A percentile compares a stretch with the other conserved stretches of the same genome.
Conservation (phyloP, 2,797 vertebrate genomes). For the Gymnoscopelus braueri region DNA sequence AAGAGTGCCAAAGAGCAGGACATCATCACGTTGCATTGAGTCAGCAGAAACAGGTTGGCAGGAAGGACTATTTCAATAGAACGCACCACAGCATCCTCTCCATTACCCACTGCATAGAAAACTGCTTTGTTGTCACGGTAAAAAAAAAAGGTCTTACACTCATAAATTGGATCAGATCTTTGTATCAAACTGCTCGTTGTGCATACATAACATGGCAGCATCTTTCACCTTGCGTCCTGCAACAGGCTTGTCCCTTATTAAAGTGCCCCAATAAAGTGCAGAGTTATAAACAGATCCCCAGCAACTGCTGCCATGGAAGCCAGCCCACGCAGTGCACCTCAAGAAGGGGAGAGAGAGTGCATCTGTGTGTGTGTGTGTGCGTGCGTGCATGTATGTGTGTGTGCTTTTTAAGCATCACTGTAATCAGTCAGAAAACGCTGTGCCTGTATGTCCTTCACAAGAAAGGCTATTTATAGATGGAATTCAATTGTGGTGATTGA, state of each 20-base stretch:
- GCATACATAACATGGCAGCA: conserved; percentile 29
- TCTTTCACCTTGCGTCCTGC: conserved; percentile 35
- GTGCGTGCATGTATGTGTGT: conserved; percentile 2
- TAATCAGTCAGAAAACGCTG: conserved; percentile 59
- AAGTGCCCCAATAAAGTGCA: conserved; percentile 35
- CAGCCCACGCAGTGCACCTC: conserved; percentile 11
- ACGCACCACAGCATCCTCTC: conserved; percentile 2
- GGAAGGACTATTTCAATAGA: conserved; percentile 1
- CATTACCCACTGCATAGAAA: conserved; percentile 3
- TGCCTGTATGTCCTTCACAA: conserved; percentile 58
- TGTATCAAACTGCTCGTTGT: conserved; percentile 33
- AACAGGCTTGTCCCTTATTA: conserved; percentile 29
- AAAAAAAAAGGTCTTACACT: too few relatives aligned
- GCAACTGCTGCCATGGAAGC: conserved; percentile 53
- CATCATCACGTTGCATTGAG: conserved; percentile 10
- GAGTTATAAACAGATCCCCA: conserved; percentile 21
- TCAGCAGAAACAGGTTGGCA: conserved; percentile 6
- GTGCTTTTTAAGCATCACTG: conserved; percentile 36
- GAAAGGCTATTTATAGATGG: conserved; percentile 76
- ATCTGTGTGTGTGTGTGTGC: conserved; percentile 3
- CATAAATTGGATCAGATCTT: too few relatives aligned
- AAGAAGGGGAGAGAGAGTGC: background rate
- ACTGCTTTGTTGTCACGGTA: background rate
- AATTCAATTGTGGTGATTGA: conserved; percentile 67
- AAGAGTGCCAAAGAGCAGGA: background rate